Percentiles rank a stretch among this genome's conserved stretches.
Evolutionary conservation across 2,797 vertebrate species (phyloP).

Genomic region (Pangasius krempfi): DNA sequence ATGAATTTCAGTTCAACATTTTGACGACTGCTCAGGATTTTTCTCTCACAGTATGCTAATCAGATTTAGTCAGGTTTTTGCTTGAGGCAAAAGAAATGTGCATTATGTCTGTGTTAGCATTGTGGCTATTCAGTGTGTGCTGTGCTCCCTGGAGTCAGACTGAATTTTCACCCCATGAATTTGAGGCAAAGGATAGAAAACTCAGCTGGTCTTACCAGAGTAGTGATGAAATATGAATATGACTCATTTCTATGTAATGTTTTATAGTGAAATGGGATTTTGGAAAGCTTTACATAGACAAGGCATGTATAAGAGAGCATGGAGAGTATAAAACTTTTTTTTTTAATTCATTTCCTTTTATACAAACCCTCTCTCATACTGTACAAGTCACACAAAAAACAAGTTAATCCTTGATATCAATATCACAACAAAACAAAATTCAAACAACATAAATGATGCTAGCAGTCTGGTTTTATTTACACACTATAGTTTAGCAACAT

Average conservation of each 20-base stretch:
- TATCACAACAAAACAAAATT: neutral
- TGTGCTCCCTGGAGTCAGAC: slow-evolving; percentile 22
- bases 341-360: neutral
- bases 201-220: slow-evolving; percentile 52
- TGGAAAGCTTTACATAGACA: neutral
- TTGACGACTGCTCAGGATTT: slow-evolving; percentile 1
- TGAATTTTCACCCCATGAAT: slow-evolving; percentile 63
- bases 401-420: neutral
- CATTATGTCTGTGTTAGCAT: slow-evolving; percentile 21
- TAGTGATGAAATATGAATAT: slow-evolving; percentile 62
- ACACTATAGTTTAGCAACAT: neutral
- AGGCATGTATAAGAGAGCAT: neutral
- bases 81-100: slow-evolving; percentile 32
- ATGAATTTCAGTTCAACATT: slow-evolving; percentile 8
- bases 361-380: neutral
- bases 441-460: neutral
- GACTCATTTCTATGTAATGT: neutral
- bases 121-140: slow-evolving; percentile 1
- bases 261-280: neutral
- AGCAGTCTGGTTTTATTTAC: neutral
- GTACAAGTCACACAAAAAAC: neutral
- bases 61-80: slow-evolving; percentile 1
- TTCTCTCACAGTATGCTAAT: slow-evolving; percentile 32
- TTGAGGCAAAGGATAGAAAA: slow-evolving; percentile 37
- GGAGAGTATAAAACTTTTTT: neutral